Conservation (phyloP, 2,113 vertebrate genomes). For the Zosterops hypoxanthus region DNA sequence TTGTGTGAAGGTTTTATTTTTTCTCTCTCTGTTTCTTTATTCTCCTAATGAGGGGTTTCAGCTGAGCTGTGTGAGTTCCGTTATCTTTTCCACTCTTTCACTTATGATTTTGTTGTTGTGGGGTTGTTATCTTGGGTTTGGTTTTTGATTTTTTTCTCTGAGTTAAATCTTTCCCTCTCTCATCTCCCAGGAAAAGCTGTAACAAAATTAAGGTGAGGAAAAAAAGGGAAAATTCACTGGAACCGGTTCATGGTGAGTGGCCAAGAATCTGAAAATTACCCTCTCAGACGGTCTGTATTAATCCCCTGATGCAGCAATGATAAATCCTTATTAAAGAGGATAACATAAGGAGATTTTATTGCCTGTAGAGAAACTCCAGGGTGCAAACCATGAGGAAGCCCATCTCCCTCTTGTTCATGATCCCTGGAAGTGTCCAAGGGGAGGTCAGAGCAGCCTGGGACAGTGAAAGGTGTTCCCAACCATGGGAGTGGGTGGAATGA, state of each 20-base stretch:
- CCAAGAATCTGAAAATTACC: conserved; percentile 19
- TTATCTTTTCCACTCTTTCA: neutral
- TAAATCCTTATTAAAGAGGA: conserved; percentile 42
- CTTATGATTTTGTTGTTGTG: neutral
- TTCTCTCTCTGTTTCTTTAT: neutral
- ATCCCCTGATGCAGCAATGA: conserved; percentile 23
- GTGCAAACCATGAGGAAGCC: neutral
- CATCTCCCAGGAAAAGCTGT: conserved; percentile 6
- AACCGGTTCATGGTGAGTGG: neutral
- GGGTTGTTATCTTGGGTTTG: neutral
- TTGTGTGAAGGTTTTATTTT: neutral
- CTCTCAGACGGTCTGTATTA: conserved; percentile 10
- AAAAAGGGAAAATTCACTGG: conserved; percentile 1
- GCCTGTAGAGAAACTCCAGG: neutral
- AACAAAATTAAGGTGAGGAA: conserved; percentile 5
- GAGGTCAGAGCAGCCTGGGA: neutral
- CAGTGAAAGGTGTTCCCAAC: accelerated
- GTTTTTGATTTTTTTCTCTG: neutral
- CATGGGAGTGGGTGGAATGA: neutral
- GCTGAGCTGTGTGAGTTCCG: neutral
- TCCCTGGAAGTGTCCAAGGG: neutral
- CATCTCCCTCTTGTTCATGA: neutral
- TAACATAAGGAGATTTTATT: conserved; percentile 21
- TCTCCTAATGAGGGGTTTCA: neutral
- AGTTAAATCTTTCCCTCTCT: neutral